Conservation (phyloP, 2,797 vertebrate genomes). For the Peromyscus attwateri region DNA sequence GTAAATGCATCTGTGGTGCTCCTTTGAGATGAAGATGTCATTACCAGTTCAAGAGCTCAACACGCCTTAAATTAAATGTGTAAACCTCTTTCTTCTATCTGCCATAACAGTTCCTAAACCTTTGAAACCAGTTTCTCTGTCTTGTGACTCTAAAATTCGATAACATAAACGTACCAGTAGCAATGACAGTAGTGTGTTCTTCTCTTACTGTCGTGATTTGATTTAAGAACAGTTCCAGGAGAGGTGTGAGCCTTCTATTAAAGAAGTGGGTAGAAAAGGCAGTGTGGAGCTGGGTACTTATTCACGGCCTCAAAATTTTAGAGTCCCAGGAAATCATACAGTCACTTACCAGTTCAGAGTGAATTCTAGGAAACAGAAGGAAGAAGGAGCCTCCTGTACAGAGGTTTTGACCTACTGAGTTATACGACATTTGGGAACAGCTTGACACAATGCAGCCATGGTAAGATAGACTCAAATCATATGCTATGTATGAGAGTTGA, state of each 20-base stretch:
- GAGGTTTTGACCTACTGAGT: conserved; percentile 6
- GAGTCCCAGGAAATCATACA: conserved; percentile 35
- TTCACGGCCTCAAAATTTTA: background rate
- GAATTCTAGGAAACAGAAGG: background rate
- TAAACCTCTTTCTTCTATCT: conserved; percentile 49
- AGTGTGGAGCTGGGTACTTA: background rate
- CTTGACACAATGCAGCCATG: background rate
- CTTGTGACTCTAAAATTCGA: conserved; percentile 45
- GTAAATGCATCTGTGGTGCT: conserved; percentile 33
- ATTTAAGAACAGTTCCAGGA: conserved; percentile 48
- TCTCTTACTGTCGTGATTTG: conserved; percentile 28
- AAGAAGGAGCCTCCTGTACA: background rate
- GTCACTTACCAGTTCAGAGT: conserved; percentile 28
- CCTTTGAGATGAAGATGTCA: background rate
- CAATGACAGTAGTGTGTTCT: conserved; percentile 18
- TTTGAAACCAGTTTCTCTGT: conserved; percentile 57
- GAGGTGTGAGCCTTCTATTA: conserved; percentile 17
- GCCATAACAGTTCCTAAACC: conserved; percentile 37
- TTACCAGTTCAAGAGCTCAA: background rate
- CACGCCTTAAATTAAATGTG: conserved; percentile 21
- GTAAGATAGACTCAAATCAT: conserved; percentile 17
- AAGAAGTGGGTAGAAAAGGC: background rate
- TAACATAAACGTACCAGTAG: conserved; percentile 37
- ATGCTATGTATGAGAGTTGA: background rate
- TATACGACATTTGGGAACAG: conserved; percentile 53